These are phyloP conservation scores for Drosophila lacteicornis DNA, from an alignment of 1,140 invertebrate genomes.

Conservation along the genomic window DNA sequence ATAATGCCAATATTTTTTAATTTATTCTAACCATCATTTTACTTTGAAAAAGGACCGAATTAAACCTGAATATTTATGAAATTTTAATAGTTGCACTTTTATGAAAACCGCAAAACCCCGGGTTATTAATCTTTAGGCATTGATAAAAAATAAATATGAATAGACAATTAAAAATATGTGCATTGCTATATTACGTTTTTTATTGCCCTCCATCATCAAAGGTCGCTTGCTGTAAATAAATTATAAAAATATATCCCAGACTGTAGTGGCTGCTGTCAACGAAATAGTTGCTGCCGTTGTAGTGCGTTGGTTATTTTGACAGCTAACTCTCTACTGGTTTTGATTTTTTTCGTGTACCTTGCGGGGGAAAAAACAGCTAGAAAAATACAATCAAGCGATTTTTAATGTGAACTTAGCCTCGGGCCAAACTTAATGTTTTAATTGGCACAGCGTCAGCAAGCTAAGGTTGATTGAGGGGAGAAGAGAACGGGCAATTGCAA, in stretches of 20 bases:
- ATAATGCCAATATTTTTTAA: no score
- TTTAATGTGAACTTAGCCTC: constrained; percentile 46
- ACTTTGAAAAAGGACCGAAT: no score
- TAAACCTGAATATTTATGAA: no score
- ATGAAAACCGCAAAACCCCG: no score
- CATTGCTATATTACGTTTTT: neutral
- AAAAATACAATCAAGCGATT: constrained; percentile 15
- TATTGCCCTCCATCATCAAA: neutral
- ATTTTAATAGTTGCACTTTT: no score
- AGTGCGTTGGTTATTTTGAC: constrained; percentile 40
- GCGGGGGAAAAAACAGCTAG: constrained; percentile 27
- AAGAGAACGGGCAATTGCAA: neutral
- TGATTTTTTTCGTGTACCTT: constrained; percentile 31
- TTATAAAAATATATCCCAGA: constrained; percentile 6
- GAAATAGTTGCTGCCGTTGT: constrained; percentile 36
- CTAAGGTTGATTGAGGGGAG: constrained; percentile 24
- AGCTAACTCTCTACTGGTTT: constrained; percentile 52
- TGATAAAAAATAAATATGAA: no score
- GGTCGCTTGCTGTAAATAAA: neutral
- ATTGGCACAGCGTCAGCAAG: constrained; percentile 36
- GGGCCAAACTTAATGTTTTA: constrained; percentile 45
- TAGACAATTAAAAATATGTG: no score
- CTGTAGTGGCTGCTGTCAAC: constrained; percentile 34
- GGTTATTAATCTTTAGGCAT: no score
- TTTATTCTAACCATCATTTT: no score